phyloP scores from a whole-genome alignment of 2,113 vertebrate genomes.

The Austrofundulus limnaeus region DNA sequence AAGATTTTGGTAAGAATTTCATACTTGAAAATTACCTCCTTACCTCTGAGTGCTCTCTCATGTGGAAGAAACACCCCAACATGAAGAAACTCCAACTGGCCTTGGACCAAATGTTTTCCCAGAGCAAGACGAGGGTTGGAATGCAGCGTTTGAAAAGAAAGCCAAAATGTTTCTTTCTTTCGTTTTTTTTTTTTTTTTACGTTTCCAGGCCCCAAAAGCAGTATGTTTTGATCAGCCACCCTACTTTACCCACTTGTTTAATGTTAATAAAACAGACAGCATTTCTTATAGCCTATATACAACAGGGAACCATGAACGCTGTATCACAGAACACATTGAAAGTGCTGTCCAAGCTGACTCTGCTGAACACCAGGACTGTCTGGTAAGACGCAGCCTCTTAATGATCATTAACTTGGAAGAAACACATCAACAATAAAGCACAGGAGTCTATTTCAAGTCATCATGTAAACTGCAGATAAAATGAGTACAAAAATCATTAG shows the following conservation, averaged over 20 bases:
- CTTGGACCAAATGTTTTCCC: constrained; percentile 11
- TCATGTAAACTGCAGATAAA: constrained; percentile 57
- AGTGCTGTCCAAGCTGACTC: constrained; percentile 39
- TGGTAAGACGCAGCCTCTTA: constrained; percentile 45
- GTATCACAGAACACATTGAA: constrained; percentile 22
- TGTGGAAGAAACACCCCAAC: constrained; percentile 16
- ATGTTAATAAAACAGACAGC: constrained; percentile 21
- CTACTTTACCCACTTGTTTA: constrained; percentile 19
- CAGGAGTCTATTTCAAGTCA: constrained; percentile 52
- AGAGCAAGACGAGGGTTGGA: constrained; percentile 10
- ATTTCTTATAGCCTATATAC: constrained; percentile 21
- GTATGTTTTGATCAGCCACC: neutral
- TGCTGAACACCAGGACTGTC: constrained; percentile 13
- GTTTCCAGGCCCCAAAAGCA: neutral
- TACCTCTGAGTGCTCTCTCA: constrained; percentile 26
- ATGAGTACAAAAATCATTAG: constrained; percentile 55
- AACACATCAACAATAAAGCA: constrained; percentile 45
- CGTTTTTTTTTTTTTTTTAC: neutral
- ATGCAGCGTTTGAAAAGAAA: neutral
- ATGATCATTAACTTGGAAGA: constrained; percentile 54
- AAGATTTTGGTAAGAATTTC: constrained; percentile 15
- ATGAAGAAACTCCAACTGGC: constrained; percentile 39
- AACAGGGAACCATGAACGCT: constrained; percentile 33
- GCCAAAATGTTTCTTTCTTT: neutral
- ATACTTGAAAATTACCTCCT: constrained; percentile 26